Conservation (phyloP, 2,797 vertebrate species). For the Enteromius thamalakanensis region DNA sequence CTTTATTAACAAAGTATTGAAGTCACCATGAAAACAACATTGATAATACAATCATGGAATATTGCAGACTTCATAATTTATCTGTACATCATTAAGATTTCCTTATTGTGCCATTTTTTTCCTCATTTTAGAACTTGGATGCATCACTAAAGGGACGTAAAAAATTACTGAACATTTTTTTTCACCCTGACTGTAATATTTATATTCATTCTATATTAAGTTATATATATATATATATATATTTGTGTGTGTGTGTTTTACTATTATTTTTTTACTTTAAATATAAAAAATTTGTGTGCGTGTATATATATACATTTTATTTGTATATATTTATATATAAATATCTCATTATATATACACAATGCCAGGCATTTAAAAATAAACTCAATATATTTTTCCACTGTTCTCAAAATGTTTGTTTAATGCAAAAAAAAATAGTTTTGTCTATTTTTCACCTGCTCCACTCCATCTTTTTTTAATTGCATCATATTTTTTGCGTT, state of each 20-base stretch:
- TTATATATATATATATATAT: too few species aligned
- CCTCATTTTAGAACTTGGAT: not conserved
- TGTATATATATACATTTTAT: too few species aligned
- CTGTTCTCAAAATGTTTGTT: too few species aligned
- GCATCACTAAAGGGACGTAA: not conserved
- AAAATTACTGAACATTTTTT: not conserved
- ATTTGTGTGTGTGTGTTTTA: too few species aligned
- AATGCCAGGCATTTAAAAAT: not conserved
- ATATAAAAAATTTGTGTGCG: too few species aligned
- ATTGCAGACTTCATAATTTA: not conserved
- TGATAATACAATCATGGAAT: not conserved
- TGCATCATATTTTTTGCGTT: not conserved
- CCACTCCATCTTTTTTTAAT: not conserved
- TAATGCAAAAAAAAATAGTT: not conserved
- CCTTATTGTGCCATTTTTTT: not conserved
- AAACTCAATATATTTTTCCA: not conserved
- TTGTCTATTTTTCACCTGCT: not conserved
- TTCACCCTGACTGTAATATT: not conserved
- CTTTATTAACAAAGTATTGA: not conserved
- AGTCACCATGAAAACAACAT: not conserved
- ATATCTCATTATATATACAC: not conserved
- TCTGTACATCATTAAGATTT: not conserved
- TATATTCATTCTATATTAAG: too few species aligned
- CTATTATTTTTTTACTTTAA: too few species aligned
- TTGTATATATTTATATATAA: too few species aligned